Evolutionary conservation across 2,888 invertebrate genomes (phyloP), one percentile per base, ranked within the genome.

Genomic region (Pelosia muscerda): DNA sequence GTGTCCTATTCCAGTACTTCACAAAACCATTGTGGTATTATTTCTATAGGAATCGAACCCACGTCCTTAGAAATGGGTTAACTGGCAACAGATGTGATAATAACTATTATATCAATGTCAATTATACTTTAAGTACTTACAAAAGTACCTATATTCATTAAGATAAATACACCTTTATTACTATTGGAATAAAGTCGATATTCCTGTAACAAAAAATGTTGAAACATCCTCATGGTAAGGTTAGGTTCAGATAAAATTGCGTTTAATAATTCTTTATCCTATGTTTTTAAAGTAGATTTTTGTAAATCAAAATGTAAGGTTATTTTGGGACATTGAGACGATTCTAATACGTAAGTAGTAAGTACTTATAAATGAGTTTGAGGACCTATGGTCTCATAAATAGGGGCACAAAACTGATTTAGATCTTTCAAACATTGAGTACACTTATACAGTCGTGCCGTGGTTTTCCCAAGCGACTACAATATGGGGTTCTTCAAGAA

Each of bases 31-130:
- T 66, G 62, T 66, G 22, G n/a, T 56, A 49, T 23, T 10, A 9
- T 31, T 38, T 67, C 57, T 53, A 67, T 34, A 28, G 60, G 63
- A 65, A 31, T n/a, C 19, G 65, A 68, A 65, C 60, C 65, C 57
- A 57, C 34, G 49, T 62, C 23, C 22, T 31, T 28, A 38, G 31
- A 22, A 49, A 8, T 69, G 19, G 58, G 26, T 62, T 63, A 66
- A 66, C 69, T 66, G 23, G 65, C 28, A 69, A 69, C 69, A 81
- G 81, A 81, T 81, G 81, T 62, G 73, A 65, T 77, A 79, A 77
- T 71, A 64, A 65, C 71, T 61, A 75, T 75, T 75, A 69, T 65
- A 78, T 72, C 69, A 69, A 71, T 72, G 70, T 72, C 78, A 72
- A 82, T 75, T 71, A 66, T 69, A 55, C 49, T 66, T 0, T 28